Percentiles rank a stretch among this genome's conserved stretches.
Evolutionary conservation across 2,888 invertebrate species (phyloP).

Genomic region (Monopis laevigella): DNA sequence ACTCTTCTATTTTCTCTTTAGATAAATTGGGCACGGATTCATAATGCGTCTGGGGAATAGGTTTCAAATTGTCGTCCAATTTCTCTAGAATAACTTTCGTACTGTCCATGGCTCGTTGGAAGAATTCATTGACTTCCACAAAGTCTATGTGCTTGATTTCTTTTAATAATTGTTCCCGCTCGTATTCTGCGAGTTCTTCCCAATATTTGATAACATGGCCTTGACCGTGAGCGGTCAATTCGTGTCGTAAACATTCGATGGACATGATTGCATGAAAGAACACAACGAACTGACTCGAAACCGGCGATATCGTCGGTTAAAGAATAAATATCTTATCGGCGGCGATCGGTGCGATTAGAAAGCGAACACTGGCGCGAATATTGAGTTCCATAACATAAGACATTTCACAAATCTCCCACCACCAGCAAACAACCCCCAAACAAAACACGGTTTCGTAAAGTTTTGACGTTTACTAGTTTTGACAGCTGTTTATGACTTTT

Average conservation of each 20-base stretch:
- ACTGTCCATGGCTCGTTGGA: constrained; percentile 70
- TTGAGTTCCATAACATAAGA: constrained; percentile 14
- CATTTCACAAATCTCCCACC: constrained; percentile 54
- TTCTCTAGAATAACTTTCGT: constrained; percentile 72
- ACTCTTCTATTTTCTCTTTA: constrained; percentile 70
- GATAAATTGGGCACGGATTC: constrained; percentile 78
- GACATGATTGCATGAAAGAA: constrained; percentile 54
- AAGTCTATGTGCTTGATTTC: constrained; percentile 78
- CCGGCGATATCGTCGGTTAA: background rate
- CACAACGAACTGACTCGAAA: background rate
- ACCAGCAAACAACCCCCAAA: constrained; percentile 21
- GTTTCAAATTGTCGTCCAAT: constrained; percentile 83
- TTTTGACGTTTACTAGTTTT: constrained; percentile 34
- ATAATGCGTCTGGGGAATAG: constrained; percentile 82
- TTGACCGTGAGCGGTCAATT: constrained; percentile 73
- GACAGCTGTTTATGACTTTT: constrained; percentile 22
- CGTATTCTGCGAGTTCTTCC: constrained; percentile 73
- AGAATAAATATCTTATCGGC: constrained; percentile 22
- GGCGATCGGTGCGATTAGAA: constrained; percentile 43
- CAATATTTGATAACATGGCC: constrained; percentile 85
- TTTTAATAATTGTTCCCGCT: constrained; percentile 65
- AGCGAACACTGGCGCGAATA: constrained; percentile 23
- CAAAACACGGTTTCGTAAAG: constrained; percentile 26
- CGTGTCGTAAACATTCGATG: constrained; percentile 57
- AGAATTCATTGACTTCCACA: constrained; percentile 75